A percentile compares a stretch with the other conserved stretches of the same genome.
Conservation (phyloP, 2,113 vertebrate species). For the Urocitellus parryii region DNA sequence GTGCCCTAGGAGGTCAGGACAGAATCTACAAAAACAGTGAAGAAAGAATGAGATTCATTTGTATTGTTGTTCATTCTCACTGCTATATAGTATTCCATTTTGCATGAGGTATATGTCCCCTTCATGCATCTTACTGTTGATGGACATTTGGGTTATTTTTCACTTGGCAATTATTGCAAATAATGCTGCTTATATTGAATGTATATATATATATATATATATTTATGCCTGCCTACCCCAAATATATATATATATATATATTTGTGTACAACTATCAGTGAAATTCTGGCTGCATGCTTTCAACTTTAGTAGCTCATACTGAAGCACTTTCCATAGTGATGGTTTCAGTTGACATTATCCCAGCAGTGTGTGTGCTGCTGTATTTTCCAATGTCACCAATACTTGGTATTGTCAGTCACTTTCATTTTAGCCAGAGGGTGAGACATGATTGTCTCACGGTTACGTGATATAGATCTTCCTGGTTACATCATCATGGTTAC, state of each 20-base stretch:
- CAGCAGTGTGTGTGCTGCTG: not conserved
- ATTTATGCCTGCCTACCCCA: no score
- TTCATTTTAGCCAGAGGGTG: not conserved
- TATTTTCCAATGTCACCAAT: not conserved
- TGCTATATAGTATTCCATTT: not conserved
- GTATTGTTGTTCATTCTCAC: not conserved
- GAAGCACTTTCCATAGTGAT: not conserved
- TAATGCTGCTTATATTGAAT: not conserved
- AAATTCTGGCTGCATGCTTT: not conserved
- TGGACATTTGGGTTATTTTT: not conserved
- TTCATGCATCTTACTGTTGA: not conserved
- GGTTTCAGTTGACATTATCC: not conserved
- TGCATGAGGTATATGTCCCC: no score
- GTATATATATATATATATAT: no score
- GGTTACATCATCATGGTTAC: not conserved
- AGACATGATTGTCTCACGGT: not conserved
- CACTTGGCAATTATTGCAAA: not conserved
- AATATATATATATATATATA: no score
- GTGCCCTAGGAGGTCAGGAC: not conserved
- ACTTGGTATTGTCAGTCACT: no score
- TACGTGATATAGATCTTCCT: not conserved
- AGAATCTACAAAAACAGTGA: not conserved
- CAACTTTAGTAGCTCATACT: not conserved
- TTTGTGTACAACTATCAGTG: not conserved
- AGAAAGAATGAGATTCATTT: not conserved